Conservation (phyloP, 2,797 vertebrate species). For the Danio albolineatus region DNA sequence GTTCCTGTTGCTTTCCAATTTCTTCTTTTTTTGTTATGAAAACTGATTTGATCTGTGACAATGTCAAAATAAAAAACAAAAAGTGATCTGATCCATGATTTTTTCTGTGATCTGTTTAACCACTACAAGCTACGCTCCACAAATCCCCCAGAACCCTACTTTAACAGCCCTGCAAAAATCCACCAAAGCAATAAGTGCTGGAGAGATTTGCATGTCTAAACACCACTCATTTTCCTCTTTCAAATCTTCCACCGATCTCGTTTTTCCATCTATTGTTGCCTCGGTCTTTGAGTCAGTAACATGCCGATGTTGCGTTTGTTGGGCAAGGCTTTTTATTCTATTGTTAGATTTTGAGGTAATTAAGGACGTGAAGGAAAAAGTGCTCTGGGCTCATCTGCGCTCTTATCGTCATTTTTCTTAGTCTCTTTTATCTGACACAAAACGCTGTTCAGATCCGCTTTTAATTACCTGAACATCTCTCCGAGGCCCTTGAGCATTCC, state of each 20-base stretch:
- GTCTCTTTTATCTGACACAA: constrained; percentile 38
- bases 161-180: background rate
- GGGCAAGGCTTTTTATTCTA: constrained; percentile 31
- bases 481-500: constrained; percentile 94
- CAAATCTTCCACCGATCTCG: background rate
- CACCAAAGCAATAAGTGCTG: background rate
- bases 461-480: constrained; percentile 88
- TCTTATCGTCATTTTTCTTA: constrained; percentile 50
- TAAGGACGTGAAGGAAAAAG: constrained; percentile 40
- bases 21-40: too few species aligned
- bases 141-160: background rate
- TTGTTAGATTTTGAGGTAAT: constrained; percentile 30
- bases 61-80: too few species aligned
- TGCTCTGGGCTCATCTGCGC: constrained; percentile 32
- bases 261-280: background rate
- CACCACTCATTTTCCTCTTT: background rate
- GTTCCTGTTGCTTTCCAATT: too few species aligned
- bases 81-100: too few species aligned
- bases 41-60: too few species aligned
- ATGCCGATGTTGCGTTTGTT: background rate
- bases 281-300: background rate
- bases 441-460: constrained; percentile 23
- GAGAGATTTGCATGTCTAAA: background rate
- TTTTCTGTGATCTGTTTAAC: background rate
- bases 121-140: background rate